Percentiles rank a stretch among this genome's conserved stretches.
phyloP scores from a whole-genome alignment of 1,140 invertebrate species.

The Pseudomyrmex concolor region DNA sequence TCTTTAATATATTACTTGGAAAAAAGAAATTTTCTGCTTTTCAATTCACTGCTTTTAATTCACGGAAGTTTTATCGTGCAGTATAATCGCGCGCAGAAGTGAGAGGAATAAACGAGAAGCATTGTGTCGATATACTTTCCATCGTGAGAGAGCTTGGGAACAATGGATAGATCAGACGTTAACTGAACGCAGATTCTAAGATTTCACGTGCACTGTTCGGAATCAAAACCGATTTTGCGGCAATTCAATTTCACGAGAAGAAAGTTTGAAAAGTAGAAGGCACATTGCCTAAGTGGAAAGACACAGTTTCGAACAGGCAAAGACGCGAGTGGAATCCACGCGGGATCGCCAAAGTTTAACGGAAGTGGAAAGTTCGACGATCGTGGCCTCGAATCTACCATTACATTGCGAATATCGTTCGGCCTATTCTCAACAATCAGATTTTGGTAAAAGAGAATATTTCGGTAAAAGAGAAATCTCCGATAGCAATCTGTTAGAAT shows the following conservation, averaged over 20 bases:
- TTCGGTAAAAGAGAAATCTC: slow-evolving; percentile 59
- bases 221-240: slow-evolving; percentile 61
- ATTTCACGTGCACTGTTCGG: slow-evolving; percentile 54
- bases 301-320: slow-evolving; percentile 9
- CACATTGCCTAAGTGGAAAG: slow-evolving; percentile 12
- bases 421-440: slow-evolving; percentile 73
- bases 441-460: slow-evolving; percentile 63
- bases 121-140: slow-evolving; percentile 11
- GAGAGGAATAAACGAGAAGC: background rate
- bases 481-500: slow-evolving; percentile 48
- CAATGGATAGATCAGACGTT: slow-evolving; percentile 49
- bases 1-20: background rate
- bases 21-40: background rate
- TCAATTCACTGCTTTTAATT: no score
- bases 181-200: slow-evolving; percentile 43
- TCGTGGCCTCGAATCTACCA: slow-evolving; percentile 69
- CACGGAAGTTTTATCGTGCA: background rate
- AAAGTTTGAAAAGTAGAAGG: slow-evolving; percentile 62
- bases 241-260: slow-evolving; percentile 69
- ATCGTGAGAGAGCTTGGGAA: background rate
- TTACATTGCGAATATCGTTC: slow-evolving; percentile 62
- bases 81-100: background rate
- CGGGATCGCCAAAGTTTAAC: slow-evolving; percentile 58
- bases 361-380: slow-evolving; percentile 73
- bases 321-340: background rate